Conservation (phyloP, 64 coral and sea anemone genomes). For the Orbicella faveolata region DNA sequence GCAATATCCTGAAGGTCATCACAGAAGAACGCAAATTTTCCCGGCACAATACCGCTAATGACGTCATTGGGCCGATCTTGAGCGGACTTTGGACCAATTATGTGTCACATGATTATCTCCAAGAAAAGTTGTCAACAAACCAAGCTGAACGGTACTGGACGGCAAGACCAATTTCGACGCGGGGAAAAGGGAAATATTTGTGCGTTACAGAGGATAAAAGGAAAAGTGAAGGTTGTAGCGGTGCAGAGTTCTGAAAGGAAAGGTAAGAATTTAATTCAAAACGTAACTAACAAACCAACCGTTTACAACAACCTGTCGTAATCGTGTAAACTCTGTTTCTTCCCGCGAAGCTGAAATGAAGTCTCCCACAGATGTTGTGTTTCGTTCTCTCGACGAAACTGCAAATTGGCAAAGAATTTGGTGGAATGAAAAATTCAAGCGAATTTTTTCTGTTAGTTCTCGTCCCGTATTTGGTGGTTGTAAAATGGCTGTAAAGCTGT, state of each 20-base stretch:
- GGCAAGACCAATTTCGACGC: too few relatives aligned
- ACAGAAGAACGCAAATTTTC: background rate
- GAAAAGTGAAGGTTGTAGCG: background rate
- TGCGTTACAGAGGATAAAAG: background rate
- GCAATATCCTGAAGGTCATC: background rate
- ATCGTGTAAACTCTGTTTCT: too few relatives aligned
- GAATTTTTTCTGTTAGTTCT: too few relatives aligned
- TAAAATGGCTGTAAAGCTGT: too few relatives aligned
- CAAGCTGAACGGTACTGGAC: background rate
- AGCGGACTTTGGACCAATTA: background rate
- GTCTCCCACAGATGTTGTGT: too few relatives aligned
- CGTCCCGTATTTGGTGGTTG: too few relatives aligned
- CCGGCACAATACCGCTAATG: background rate
- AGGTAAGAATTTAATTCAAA: background rate
- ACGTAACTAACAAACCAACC: background rate
- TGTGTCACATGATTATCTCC: background rate
- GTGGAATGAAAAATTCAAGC: too few relatives aligned
- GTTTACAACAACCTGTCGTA: too few relatives aligned
- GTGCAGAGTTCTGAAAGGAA: background rate
- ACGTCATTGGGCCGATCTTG: background rate
- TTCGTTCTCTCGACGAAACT: too few relatives aligned
- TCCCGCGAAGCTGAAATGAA: too few relatives aligned
- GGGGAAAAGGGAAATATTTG: background rate
- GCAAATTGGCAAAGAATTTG: too few relatives aligned
- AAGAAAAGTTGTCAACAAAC: background rate